Evolutionary conservation across 2,888 invertebrate species (phyloP).

Genomic region (Caenorhabditis drosophilae): DNA sequence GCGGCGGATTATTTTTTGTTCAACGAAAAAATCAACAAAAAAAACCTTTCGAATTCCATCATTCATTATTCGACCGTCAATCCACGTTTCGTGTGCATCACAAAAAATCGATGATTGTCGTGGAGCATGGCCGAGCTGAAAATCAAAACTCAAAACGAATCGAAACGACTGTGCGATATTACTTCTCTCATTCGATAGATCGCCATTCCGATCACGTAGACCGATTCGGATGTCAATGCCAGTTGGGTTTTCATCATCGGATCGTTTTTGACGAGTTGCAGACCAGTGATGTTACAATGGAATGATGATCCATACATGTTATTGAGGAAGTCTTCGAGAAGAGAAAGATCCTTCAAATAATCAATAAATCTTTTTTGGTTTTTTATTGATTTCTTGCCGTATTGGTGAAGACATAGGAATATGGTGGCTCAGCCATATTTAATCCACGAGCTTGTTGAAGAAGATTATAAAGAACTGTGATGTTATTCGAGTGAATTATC

Average conservation of each 20-base stretch:
- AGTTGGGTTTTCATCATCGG: slow-evolving; percentile 66
- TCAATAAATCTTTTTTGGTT: slow-evolving; percentile 2
- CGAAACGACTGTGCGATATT: too few relatives aligned
- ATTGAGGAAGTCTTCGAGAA: slow-evolving; percentile 64
- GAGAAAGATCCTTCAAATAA: slow-evolving; percentile 56
- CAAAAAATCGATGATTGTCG: slow-evolving; percentile 55
- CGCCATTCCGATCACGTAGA: slow-evolving; percentile 56
- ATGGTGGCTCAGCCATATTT: slow-evolving; percentile 65
- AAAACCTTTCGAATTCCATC: slow-evolving; percentile 55
- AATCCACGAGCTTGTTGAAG: slow-evolving; percentile 58
- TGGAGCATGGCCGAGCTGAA: slow-evolving; percentile 44
- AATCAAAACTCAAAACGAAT: too few relatives aligned
- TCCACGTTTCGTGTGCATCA: slow-evolving; percentile 62
- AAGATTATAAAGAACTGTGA: slow-evolving; percentile 60
- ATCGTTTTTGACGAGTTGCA: slow-evolving; percentile 61
- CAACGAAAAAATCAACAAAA: not conserved
- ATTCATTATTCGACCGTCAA: slow-evolving; percentile 58
- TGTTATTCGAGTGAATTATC: slow-evolving; percentile 64
- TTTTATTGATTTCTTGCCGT: slow-evolving; percentile 37
- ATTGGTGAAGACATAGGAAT: slow-evolving; percentile 65
- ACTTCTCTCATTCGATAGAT: slow-evolving; percentile 48
- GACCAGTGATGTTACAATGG: slow-evolving; percentile 66
- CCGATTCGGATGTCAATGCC: slow-evolving; percentile 62
- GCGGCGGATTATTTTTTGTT: too few relatives aligned
- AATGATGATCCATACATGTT: slow-evolving; percentile 55